Evolutionary conservation across 1,140 invertebrate genomes (phyloP).

Genomic region (Drosophila miranda): DNA sequence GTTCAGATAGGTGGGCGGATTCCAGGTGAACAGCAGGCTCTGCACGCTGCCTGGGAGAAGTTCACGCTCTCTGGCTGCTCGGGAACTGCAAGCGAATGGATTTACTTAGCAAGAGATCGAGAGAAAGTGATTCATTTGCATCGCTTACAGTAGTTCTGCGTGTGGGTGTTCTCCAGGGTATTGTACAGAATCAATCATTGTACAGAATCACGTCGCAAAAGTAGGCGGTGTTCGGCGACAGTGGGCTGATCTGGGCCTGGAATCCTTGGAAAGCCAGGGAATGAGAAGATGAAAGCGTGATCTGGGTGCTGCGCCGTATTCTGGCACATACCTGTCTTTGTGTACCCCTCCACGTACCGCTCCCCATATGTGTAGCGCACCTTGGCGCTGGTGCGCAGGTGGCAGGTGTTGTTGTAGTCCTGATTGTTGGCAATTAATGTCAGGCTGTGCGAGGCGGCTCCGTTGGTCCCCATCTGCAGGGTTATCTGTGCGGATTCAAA

Average conservation of each 20-base stretch:
- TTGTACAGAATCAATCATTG: too few species aligned
- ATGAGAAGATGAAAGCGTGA: too few species aligned
- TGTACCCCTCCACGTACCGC: conserved; percentile 62
- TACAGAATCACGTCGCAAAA: conserved; percentile 54
- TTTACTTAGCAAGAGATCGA: background rate
- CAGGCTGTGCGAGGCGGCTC: conserved; percentile 48
- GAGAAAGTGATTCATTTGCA: background rate
- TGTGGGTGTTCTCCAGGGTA: conserved; percentile 11
- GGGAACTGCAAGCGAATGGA: conserved; percentile 53
- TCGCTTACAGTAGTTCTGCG: conserved; percentile 58
- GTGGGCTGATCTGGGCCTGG: conserved; percentile 56
- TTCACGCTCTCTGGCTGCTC: conserved; percentile 46
- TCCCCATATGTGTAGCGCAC: conserved; percentile 50
- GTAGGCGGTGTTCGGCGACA: conserved; percentile 63
- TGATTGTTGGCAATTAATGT: conserved; percentile 58
- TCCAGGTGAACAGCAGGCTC: conserved; percentile 56
- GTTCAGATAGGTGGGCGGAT: conserved; percentile 50
- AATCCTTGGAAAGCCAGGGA: conserved; percentile 33
- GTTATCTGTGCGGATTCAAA: conserved; percentile 7
- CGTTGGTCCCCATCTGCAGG: conserved; percentile 31
- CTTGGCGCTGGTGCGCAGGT: conserved; percentile 22
- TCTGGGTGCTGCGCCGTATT: too few species aligned
- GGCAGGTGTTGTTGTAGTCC: conserved; percentile 68
- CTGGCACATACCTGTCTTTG: conserved; percentile 29
- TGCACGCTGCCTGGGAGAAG: background rate